A percentile compares a stretch with the other conserved stretches of the same genome.
phyloP scores from a whole-genome alignment of 2,113 vertebrate species.

The Ifrita kowaldi region DNA sequence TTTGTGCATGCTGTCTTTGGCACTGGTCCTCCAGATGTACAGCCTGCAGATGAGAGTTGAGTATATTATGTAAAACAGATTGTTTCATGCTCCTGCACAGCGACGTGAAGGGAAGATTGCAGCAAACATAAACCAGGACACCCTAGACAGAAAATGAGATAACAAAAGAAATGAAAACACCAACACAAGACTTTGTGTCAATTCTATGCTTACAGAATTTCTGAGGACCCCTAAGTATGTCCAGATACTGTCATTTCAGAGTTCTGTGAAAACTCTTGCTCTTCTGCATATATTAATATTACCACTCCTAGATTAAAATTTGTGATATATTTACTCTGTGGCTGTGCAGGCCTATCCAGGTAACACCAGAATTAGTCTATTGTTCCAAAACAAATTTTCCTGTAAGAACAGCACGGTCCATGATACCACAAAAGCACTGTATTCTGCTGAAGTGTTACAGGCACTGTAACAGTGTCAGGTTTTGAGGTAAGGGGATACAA shows the following conservation, averaged over 20 bases:
- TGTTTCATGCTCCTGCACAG: not conserved
- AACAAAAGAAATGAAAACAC: not conserved
- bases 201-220: not conserved
- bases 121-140: not conserved
- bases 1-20: not conserved
- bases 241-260: not conserved
- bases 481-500: not conserved
- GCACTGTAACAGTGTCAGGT: not conserved
- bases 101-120: not conserved
- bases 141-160: not conserved
- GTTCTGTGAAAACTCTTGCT: not conserved
- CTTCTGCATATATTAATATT: not conserved
- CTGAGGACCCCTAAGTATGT: not conserved
- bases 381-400: not conserved
- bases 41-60: not conserved
- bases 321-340: not conserved
- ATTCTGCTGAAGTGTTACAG: accelerated
- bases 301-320: not conserved
- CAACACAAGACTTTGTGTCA: not conserved
- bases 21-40: not conserved
- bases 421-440: not conserved
- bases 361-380: not conserved
- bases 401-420: accelerated
- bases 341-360: not conserved
- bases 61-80: not conserved